Base-by-base conservation (phyloP, 2,888 invertebrate species). In the Apamea sordens region DNA sequence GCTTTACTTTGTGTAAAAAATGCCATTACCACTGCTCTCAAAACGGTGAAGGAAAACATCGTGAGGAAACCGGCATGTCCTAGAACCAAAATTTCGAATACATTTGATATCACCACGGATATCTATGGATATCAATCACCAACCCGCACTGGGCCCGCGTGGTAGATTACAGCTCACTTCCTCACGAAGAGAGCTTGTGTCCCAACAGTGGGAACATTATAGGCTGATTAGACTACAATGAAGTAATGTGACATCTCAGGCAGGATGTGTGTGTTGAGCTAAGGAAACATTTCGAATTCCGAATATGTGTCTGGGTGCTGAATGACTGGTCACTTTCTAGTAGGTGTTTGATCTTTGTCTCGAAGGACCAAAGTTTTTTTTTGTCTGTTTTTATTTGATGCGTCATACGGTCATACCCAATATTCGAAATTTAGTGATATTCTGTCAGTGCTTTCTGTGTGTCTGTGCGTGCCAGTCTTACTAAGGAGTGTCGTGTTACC, bases 211-310 rank as follows among this genome's bases (percentile, higher is more conserved):
- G 53, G 21, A 8, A 0, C 53, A 53, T 53, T 21, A 24, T 24
- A 53, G 7, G 8, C 53, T 53, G 21, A 53, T 53, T 53, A 53
- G 24, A 10, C 2, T 53, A 24, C 56, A 56, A 56, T 56, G 56
- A 24, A 24, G 56, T 56, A 3, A 56, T 24, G 59, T 47, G 61
- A 63, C 44, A 73, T 74, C 7, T 59, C 7, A 56, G 50, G 50
- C 53, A 44, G 67, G 67, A 78, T 68, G 63, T 63, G 10, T 47
- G 13, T 53, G 24, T 68, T 44, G 59, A 44, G 44, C 41, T 47
- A 36, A 44, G 56, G 63, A 63, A 73, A 56, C 36, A 53, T 56
- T 74, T 21, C 0, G 6, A 47, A 28, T 63, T 63, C 61, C 11
- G 5, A 36, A 44, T 63, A 68, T 1, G 44, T 53, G 21, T 10